Percentiles rank a stretch among this genome's conserved stretches.
phyloP scores from a whole-genome alignment of 23 tunicate species.

The Styela clava region DNA sequence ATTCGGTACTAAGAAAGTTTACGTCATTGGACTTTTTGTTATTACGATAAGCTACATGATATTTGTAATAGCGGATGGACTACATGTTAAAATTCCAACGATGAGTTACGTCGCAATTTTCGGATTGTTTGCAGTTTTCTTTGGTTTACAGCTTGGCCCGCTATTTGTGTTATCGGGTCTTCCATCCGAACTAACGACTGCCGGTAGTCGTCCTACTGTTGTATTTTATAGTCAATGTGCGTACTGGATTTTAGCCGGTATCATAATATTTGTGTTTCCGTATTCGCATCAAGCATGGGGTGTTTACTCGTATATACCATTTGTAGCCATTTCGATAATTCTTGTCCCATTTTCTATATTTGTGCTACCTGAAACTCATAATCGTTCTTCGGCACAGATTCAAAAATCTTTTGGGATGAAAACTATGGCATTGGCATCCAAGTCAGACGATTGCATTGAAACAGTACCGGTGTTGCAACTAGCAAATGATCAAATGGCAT shows the following conservation, averaged over 20 bases:
- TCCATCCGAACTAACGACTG: constrained; percentile 40
- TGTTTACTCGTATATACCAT: constrained; percentile 37
- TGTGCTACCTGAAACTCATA: not conserved
- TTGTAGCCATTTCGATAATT: not conserved
- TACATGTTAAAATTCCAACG: not conserved
- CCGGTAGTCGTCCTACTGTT: constrained; percentile 35
- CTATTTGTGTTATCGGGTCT: constrained; percentile 16
- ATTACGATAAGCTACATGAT: constrained; percentile 4
- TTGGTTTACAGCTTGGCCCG: constrained; percentile 25
- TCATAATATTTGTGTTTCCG: constrained; percentile 32
- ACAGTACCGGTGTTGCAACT: not conserved
- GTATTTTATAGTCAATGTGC: constrained; percentile 13
- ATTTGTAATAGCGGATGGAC: constrained; percentile 11
- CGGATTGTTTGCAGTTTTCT: constrained; percentile 11
- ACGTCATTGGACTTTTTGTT: constrained; percentile 11
- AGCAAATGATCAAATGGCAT: too few relatives aligned
- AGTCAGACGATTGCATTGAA: not conserved
- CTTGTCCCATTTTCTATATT: not conserved
- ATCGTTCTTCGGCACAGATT: not conserved
- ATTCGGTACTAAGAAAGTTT: constrained; percentile 19
- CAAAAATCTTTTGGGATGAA: not conserved
- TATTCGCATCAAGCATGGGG: constrained; percentile 35
- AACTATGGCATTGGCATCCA: not conserved
- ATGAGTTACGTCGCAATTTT: constrained; percentile 25
- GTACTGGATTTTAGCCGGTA: constrained; percentile 33